Base-by-base conservation (phyloP, 1,140 invertebrate genomes). In the Lethrus apterus region DNA sequence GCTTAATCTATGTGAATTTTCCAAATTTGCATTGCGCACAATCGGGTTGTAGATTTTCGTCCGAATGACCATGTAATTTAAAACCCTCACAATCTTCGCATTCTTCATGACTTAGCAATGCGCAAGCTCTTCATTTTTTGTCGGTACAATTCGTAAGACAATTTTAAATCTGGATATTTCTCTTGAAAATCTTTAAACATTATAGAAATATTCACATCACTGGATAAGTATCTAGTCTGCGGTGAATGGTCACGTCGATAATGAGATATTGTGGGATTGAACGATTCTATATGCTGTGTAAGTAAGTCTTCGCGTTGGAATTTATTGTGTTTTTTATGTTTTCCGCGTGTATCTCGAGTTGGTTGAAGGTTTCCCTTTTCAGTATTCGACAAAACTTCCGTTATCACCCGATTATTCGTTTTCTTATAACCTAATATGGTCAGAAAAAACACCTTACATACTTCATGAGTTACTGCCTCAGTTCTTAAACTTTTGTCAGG, bases 171-270 rank as follows among this genome's bases (percentile, higher is more conserved):
- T 10, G 57, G 52, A 35, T 53, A 46, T 26, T 55, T 57, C 44
- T 53, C 17, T 11, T 43, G 24, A 41, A 65, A 65, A 46, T 60
- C 36, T 19, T 51, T 32, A 42, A 59, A 53, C 62, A 65, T 64
- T 3, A 32, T 15, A 17, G 31, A 54, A 26, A 61, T 48, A 29
- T 53, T 57, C 9, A 60, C 33, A 24, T 64, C 57, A 45, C 45
- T 57, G 10, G 60, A 54, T 8, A 65, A 42, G 46, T 65, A 65
- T 44, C 46, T 42, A 17, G 38, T 43, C 42, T 55, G 54, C 11
- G 62, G 53, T 10, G 57, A 57, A 51, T 64, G 57, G 38, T 57
- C 59, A 48, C 60, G 46, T 36, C 56, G 30, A 34, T 63, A 65
- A 55, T 65, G 57, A 7, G 57, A 52, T 18, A 60, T 48, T 8